Percentiles rank a stretch among this genome's conserved stretches.
phyloP scores from a whole-genome alignment of 2,888 invertebrate species.

The Calameuta filiformis region DNA sequence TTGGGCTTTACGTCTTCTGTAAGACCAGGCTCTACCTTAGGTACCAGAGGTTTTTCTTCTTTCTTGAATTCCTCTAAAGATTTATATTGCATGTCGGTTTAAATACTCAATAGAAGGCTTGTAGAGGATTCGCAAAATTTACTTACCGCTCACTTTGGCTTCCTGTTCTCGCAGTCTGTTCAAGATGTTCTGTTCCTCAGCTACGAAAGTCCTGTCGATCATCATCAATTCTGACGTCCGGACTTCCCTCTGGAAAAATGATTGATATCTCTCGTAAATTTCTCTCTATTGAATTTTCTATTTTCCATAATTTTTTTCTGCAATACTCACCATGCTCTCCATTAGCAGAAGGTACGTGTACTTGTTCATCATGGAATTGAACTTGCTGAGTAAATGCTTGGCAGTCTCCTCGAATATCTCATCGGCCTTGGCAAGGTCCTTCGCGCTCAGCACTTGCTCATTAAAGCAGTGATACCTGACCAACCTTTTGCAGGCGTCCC shows the following conservation, averaged over 20 bases:
- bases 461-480: slow-evolving; percentile 82
- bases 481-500: slow-evolving; percentile 81
- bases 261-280: background rate
- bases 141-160: slow-evolving; percentile 58
- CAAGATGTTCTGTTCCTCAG: slow-evolving; percentile 77
- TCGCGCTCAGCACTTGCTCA: slow-evolving; percentile 72
- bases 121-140: background rate
- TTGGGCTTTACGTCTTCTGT: slow-evolving; percentile 38
- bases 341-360: slow-evolving; percentile 79
- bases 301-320: background rate
- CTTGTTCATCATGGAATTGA: slow-evolving; percentile 77
- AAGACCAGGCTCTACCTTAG: slow-evolving; percentile 60
- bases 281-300: slow-evolving; percentile 12
- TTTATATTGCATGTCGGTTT: background rate
- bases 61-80: slow-evolving; percentile 58
- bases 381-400: slow-evolving; percentile 76
- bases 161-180: slow-evolving; percentile 71
- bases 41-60: slow-evolving; percentile 59
- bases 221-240: slow-evolving; percentile 82
- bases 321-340: slow-evolving; percentile 78
- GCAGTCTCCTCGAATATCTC: slow-evolving; percentile 78
- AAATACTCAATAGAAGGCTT: background rate
- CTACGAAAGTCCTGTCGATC: slow-evolving; percentile 79
- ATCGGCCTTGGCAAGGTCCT: slow-evolving; percentile 76
- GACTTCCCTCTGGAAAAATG: slow-evolving; percentile 71